Evolutionary conservation across 2,113 vertebrate species (phyloP).

Genomic region (Marcusenius ussheri): DNA sequence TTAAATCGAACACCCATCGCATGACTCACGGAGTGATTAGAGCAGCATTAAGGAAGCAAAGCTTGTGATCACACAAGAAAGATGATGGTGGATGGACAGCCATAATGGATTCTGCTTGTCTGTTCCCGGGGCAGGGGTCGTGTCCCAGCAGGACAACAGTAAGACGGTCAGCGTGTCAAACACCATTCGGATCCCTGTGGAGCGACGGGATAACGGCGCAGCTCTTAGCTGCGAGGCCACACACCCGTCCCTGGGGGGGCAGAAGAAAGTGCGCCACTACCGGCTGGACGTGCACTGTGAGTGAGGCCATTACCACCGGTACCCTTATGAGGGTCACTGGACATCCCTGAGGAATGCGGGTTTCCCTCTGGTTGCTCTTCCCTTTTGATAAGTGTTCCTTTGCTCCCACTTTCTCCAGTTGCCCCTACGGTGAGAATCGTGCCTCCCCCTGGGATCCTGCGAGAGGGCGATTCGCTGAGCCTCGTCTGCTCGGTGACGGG

Average conservation of each 20-base stretch:
- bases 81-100: no score
- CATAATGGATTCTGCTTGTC: neutral
- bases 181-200: slow-evolving; percentile 69
- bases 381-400: neutral
- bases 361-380: neutral
- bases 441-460: slow-evolving; percentile 69
- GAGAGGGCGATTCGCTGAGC: slow-evolving; percentile 78
- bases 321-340: neutral
- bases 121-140: slow-evolving; percentile 56
- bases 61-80: neutral
- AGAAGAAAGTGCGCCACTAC: slow-evolving; percentile 77
- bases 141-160: slow-evolving; percentile 72
- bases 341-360: neutral
- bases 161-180: slow-evolving; percentile 75
- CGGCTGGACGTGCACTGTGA: slow-evolving; percentile 84
- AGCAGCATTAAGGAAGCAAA: neutral
- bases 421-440: slow-evolving; percentile 76
- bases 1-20: neutral
- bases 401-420: slow-evolving; percentile 52
- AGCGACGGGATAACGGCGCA: slow-evolving; percentile 76
- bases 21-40: neutral
- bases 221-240: slow-evolving; percentile 75
- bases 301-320: slow-evolving; percentile 28
- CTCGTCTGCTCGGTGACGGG: slow-evolving; percentile 73
- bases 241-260: slow-evolving; percentile 65